Percentiles rank a stretch among this genome's conserved stretches.
Conservation (phyloP, 2,797 vertebrate genomes). For the Saxicola maurus region DNA sequence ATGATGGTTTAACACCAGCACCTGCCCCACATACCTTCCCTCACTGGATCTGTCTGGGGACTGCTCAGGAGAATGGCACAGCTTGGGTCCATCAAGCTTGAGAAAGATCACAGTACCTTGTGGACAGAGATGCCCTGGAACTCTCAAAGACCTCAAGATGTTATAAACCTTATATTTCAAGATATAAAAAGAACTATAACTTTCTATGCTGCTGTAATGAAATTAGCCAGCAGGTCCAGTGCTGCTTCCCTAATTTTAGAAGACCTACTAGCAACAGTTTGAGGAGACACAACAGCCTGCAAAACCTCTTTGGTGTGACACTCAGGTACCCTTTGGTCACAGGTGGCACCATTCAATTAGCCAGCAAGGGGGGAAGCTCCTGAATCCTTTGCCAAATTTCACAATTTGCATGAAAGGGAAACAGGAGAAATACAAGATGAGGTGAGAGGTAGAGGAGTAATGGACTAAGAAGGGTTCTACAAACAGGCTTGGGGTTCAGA, state of each 20-base stretch:
- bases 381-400: neutral
- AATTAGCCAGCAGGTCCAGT: neutral
- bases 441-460: neutral
- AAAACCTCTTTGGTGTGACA: neutral
- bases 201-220: neutral
- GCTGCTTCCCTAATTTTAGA: neutral
- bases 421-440: neutral
- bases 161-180: neutral
- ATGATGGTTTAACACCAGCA: neutral
- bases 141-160: neutral
- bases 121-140: neutral
- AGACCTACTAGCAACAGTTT: neutral
- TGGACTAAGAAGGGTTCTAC: neutral
- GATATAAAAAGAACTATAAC: neutral
- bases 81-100: neutral
- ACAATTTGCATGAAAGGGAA: neutral
- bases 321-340: neutral
- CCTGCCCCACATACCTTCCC: fast-evolving
- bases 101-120: neutral
- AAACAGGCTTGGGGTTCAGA: neutral
- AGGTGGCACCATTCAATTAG: neutral
- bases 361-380: neutral
- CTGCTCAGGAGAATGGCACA: neutral
- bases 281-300: neutral
- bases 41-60: neutral